Evolutionary conservation across 2,888 invertebrate species (phyloP), one percentile per base, ranked within the genome.

Genomic region (Hylaea fasciaria): DNA sequence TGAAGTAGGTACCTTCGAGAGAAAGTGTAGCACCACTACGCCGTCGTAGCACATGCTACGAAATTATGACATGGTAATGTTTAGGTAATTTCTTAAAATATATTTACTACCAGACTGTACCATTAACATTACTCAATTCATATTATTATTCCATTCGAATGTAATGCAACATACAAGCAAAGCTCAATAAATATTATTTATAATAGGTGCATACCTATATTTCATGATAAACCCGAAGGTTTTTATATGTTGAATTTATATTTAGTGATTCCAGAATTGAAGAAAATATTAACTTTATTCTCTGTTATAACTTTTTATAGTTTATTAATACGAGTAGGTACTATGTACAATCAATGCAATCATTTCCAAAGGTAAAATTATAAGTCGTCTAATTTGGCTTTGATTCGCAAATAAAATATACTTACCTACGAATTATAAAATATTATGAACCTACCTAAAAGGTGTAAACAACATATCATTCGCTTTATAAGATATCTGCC

Each of bases 391-490:
- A 80, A 78, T 80, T 85, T 73, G n/a, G 81, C 80, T 74, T 71
- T 78, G 78, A 69, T 77, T 80, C 72, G 71, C 72, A 78, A 73
- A 78, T 40, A 54, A 56, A 54, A 51, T 14, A 8, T 57, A 44
- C 39, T 41, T 49, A 59, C 39, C 46, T 49, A 59, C 35, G 12
- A 61, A 62, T 76, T 82, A 78, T 81, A 83, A 76, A 47, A n/a
- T n/a, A n/a, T n/a, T 55, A 55, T 55, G 40, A 83, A 71, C 70
- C 70, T 83, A 71, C 70, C 70, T 70, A 8, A 87, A 87, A 88
- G 87, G 82, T 84, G 81, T 85, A 80, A 83, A 79, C 81, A 81
- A 92, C 92, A 92, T 92, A 92, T 92, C 92, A 92, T 89, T 91
- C 91, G 92, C 92, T 91, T 92, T 89, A 86, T 91, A 91, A 91